Percentiles rank a stretch among this genome's conserved stretches.
These are phyloP conservation scores for Pilophorus perplexus DNA, from an alignment of 2,888 invertebrate genomes.

Conservation along the genomic window DNA sequence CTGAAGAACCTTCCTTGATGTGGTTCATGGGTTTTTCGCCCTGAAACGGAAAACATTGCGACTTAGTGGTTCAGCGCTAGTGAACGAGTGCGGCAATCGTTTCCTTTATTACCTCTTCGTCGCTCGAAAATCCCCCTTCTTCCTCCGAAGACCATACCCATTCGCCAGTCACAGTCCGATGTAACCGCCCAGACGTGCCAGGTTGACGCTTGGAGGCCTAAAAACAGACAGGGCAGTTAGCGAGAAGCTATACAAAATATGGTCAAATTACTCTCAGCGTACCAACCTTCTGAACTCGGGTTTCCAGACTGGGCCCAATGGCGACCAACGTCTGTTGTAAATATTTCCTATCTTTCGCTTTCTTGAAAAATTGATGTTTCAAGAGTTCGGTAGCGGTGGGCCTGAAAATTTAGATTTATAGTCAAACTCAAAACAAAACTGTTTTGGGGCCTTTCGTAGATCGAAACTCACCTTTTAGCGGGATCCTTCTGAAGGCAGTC, in stretches of 20 bases:
- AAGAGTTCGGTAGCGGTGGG: slow-evolving; percentile 93
- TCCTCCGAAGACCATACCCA: slow-evolving; percentile 99
- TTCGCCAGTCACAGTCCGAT: slow-evolving; percentile 92
- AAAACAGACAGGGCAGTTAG: too few relatives aligned
- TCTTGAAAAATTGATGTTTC: slow-evolving; percentile 97
- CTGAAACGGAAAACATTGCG: slow-evolving; percentile 44
- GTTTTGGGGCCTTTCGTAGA: too few relatives aligned
- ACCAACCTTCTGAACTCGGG: slow-evolving; percentile 78
- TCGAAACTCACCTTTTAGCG: slow-evolving; percentile 62
- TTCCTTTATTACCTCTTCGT: slow-evolving; percentile 53
- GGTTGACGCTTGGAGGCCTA: slow-evolving; percentile 75
- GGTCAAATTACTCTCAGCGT: slow-evolving; percentile 17
- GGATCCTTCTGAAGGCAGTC: slow-evolving; percentile 97
- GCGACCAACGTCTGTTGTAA: slow-evolving; percentile 80
- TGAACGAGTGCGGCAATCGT: not conserved
- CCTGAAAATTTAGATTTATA: slow-evolving; percentile 52
- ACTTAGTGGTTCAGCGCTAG: slow-evolving; percentile 5
- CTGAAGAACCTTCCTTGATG: slow-evolving; percentile 53
- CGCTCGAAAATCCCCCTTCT: slow-evolving; percentile 62
- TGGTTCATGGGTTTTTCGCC: slow-evolving; percentile 54
- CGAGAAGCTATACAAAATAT: not conserved
- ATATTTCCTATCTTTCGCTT: slow-evolving; percentile 91
- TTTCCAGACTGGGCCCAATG: slow-evolving; percentile 83
- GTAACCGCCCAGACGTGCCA: slow-evolving; percentile 71
- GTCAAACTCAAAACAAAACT: too few relatives aligned